Percentiles rank a stretch among this genome's conserved stretches.
Evolutionary conservation across 2,888 invertebrate genomes (phyloP).

Genomic region (Rotaria macrura): DNA sequence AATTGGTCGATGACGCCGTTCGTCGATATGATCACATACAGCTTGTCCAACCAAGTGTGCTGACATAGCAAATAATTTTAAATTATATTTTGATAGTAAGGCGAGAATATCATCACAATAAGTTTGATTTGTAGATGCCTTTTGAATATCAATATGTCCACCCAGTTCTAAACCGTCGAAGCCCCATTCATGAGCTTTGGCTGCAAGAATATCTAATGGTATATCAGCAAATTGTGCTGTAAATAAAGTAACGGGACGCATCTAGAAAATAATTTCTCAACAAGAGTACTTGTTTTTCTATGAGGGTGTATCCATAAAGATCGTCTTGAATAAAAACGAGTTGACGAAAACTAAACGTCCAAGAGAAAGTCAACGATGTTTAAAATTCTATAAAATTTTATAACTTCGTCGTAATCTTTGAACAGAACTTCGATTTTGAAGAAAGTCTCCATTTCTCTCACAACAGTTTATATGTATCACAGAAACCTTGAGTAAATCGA

Average conservation of each 20-base stretch:
- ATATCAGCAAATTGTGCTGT: not conserved
- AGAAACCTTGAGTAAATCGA: too few species aligned
- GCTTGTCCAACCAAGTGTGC: slow-evolving; percentile 13
- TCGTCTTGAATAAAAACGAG: too few species aligned
- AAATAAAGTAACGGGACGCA: slow-evolving; percentile 7
- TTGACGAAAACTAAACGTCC: too few species aligned
- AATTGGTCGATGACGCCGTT: not conserved
- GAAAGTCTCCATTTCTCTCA: too few species aligned
- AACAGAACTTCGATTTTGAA: too few species aligned
- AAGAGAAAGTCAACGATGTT: too few species aligned
- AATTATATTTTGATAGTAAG: not conserved
- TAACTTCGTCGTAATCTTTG: too few species aligned
- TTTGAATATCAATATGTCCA: not conserved
- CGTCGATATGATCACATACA: slow-evolving; percentile 18
- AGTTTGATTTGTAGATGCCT: not conserved
- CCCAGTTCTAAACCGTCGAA: not conserved
- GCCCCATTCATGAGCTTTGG: not conserved
- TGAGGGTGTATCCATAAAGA: too few species aligned
- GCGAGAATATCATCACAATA: not conserved
- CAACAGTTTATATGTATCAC: too few species aligned
- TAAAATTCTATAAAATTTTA: too few species aligned
- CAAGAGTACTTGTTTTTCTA: too few species aligned
- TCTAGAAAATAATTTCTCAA: not conserved
- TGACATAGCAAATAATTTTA: not conserved
- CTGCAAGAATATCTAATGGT: not conserved